Evolutionary conservation across 2,113 vertebrate genomes (phyloP), one percentile per base, ranked within the genome.

Genomic region (Sebastes fasciatus): DNA sequence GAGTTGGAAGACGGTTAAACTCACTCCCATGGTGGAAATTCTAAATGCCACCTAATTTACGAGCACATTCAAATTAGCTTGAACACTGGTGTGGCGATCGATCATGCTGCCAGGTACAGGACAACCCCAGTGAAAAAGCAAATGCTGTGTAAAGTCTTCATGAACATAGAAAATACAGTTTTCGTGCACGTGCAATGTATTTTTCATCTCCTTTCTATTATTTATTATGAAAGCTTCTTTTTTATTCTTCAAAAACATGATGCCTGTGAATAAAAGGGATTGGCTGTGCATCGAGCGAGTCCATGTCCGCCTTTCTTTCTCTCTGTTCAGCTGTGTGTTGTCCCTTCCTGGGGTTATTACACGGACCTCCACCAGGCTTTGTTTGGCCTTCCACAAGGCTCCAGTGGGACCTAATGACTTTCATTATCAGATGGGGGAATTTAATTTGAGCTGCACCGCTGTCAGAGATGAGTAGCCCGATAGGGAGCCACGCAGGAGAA

Each of bases 341-440:
- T 93, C 74, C 83, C 70, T 78, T 83, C 62, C 72, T 40, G 82
- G 54, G 83, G 86, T 93, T 93, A 92, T 94, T 93, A 91, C 86
- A 83, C 13, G 34, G 77, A 65, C 83, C 72, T 88, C 83, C 85
- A 69, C 82, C 68, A 77, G 61, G 90, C 77, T 89, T 93, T 93
- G 93, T 94, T 89, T 93, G 90, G 88, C 85, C 88, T 77, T 92
- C 88, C 80, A 76, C 60, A 43, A 60, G 72, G 86, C 86, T 93
- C 86, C 91, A 87, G 82, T 57, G 75, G 86, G 82, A 91, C 91
- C 91, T 94, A 94, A 95, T 94, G 92, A 92, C 91, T 92, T 94
- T 90, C 91, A 93, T 94, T 94, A 93, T 93, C 92, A 92, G 93
- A 91, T 93, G 88, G 83, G 82, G 89, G 90, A 85, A 93, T 94